These are phyloP conservation scores for Idris sp. DNA, from an alignment of 1,140 invertebrate species.

Conservation along the genomic window DNA sequence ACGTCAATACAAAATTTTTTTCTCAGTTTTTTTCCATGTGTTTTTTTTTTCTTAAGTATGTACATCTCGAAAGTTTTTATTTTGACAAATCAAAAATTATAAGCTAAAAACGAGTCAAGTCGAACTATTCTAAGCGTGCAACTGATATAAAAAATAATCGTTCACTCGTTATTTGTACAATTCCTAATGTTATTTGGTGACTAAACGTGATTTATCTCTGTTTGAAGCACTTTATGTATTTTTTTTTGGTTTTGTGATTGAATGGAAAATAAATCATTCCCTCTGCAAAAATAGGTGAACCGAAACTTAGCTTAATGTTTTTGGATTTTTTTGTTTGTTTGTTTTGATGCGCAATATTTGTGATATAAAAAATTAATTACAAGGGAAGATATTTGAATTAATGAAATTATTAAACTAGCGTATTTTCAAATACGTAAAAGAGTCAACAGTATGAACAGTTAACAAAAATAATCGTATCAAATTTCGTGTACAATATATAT, in stretches of 20 bases:
- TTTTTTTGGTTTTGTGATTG: too few species aligned
- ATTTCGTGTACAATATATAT: slow-evolving; percentile 51
- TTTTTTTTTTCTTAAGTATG: too few species aligned
- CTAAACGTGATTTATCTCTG: slow-evolving; percentile 19
- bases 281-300: slow-evolving; percentile 34
- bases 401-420: slow-evolving; percentile 39
- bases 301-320: slow-evolving; percentile 23
- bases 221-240: slow-evolving; percentile 8
- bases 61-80: slow-evolving; percentile 36
- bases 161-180: slow-evolving; percentile 34
- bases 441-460: slow-evolving; percentile 35
- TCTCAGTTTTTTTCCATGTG: slow-evolving; percentile 47
- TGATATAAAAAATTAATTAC: slow-evolving; percentile 37
- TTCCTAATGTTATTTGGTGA: slow-evolving; percentile 32
- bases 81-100: slow-evolving; percentile 21
- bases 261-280: slow-evolving; percentile 13
- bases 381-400: slow-evolving; percentile 52
- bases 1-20: slow-evolving; percentile 30
- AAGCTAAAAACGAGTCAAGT: slow-evolving; percentile 14
- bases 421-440: slow-evolving; percentile 43
- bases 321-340: too few species aligned
- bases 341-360: slow-evolving; percentile 34
- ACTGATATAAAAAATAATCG: slow-evolving; percentile 27
- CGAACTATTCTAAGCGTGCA: slow-evolving; percentile 10
- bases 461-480: slow-evolving; percentile 53